These are phyloP conservation scores for Zelostemma sp. DNA, from an alignment of 1,140 invertebrate genomes.

Conservation along the genomic window DNA sequence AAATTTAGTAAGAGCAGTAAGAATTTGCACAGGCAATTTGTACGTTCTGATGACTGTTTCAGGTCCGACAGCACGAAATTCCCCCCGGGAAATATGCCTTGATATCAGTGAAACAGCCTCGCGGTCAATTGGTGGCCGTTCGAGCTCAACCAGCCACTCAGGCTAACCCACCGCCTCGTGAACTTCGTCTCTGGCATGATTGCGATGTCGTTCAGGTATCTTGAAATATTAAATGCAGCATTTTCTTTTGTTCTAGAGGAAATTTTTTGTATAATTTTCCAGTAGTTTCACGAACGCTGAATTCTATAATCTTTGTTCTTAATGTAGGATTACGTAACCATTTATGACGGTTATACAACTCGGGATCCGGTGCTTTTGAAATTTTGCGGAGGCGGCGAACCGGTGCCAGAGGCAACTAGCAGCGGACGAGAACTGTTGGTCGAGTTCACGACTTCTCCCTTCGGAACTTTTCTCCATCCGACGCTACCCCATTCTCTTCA, in stretches of 20 bases:
- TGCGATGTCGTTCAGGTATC: slow-evolving; percentile 84
- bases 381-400: slow-evolving; percentile 89
- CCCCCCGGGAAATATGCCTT: slow-evolving; percentile 86
- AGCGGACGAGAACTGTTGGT: slow-evolving; percentile 88
- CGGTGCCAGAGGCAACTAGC: slow-evolving; percentile 84
- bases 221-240: no score
- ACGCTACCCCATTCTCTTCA: slow-evolving; percentile 82
- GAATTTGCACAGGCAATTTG: no score
- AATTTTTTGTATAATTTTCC: no score
- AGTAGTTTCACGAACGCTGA: no score
- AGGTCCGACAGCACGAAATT: slow-evolving; percentile 79
- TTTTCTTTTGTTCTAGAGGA: no score
- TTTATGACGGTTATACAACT: slow-evolving; percentile 92
- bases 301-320: no score
- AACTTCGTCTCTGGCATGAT: slow-evolving; percentile 79
- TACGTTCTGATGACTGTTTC: slow-evolving; percentile 14
- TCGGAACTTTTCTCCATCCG: slow-evolving; percentile 87
- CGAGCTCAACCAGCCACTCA: slow-evolving; percentile 68
- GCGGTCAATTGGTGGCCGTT: slow-evolving; percentile 86
- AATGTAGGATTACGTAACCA: slow-evolving; percentile 86
- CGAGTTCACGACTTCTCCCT: slow-evolving; percentile 90
- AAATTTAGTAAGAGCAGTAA: no score
- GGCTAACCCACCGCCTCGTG: slow-evolving; percentile 62
- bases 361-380: slow-evolving; percentile 88
- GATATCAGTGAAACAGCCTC: slow-evolving; percentile 84